Conservation (phyloP, 2,113 vertebrate species). For the Fregata magnificens region DNA sequence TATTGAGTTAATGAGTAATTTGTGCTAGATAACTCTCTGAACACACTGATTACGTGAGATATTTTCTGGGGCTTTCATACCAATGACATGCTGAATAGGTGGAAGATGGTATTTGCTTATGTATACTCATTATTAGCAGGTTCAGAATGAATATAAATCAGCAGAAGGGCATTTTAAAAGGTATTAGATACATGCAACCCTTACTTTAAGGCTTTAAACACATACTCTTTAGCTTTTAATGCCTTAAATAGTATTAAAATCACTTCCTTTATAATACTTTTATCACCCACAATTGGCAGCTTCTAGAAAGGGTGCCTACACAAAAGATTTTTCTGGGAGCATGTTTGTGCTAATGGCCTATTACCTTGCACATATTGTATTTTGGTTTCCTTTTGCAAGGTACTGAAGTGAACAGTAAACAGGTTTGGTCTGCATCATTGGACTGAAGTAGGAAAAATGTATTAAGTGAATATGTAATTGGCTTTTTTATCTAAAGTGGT, state of each 20-base stretch:
- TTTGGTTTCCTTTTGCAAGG: constrained; percentile 52
- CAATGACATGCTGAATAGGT: constrained; percentile 63
- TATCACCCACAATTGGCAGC: constrained; percentile 48
- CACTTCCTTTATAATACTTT: constrained; percentile 37
- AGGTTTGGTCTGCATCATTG: constrained; percentile 53
- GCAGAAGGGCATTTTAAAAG: constrained; percentile 31
- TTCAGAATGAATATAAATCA: constrained; percentile 52
- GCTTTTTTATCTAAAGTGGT: constrained; percentile 21
- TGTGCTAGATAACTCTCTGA: constrained; percentile 81
- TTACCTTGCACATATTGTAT: constrained; percentile 57
- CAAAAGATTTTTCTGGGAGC: constrained; percentile 54
- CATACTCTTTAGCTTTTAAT: constrained; percentile 15
- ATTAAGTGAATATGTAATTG: constrained; percentile 57
- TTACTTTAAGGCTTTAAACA: constrained; percentile 32
- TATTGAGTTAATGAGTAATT: constrained; percentile 85
- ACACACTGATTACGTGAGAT: constrained; percentile 77
- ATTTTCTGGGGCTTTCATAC: constrained; percentile 73
- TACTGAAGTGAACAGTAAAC: constrained; percentile 53
- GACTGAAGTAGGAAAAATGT: constrained; percentile 38
- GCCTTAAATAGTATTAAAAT: constrained; percentile 52
- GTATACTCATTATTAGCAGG: constrained; percentile 45
- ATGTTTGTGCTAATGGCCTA: constrained; percentile 63
- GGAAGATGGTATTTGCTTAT: constrained; percentile 48
- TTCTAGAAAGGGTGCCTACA: constrained; percentile 52
- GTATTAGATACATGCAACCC: constrained; percentile 1